A percentile compares a stretch with the other conserved stretches of the same genome.
phyloP scores from a whole-genome alignment of 2,888 invertebrate genomes.

The Cryptocheilus praepositus region DNA sequence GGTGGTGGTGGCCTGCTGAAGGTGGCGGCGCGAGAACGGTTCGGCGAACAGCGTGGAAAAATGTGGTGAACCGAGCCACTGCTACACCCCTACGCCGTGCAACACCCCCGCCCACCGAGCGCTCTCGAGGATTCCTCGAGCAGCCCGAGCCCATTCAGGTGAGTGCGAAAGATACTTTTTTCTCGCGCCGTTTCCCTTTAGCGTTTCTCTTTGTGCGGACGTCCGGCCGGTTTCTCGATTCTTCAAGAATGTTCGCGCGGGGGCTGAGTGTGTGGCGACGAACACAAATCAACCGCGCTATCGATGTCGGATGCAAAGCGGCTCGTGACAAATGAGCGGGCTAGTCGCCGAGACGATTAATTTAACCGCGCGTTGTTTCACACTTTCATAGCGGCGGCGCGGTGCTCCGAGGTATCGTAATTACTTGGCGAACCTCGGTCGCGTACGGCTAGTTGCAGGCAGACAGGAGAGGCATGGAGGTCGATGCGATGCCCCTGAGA shows the following conservation, averaged over 20 bases:
- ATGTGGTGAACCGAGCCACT: slow-evolving; percentile 33
- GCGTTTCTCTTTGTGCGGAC: background rate
- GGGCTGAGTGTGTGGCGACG: background rate
- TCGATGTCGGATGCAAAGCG: no score
- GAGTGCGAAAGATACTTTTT: slow-evolving; percentile 27
- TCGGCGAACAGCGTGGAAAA: slow-evolving; percentile 30
- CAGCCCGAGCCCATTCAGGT: slow-evolving; percentile 29
- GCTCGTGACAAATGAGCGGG: no score
- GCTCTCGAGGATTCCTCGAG: slow-evolving; percentile 33
- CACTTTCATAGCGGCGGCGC: no score
- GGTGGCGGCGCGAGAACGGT: slow-evolving; percentile 11
- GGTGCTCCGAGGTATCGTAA: no score
- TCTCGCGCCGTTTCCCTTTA: background rate
- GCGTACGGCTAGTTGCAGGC: no score
- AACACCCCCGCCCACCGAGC: slow-evolving; percentile 6
- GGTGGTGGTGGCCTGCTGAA: slow-evolving; percentile 19
- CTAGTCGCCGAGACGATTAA: no score
- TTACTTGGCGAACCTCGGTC: no score
- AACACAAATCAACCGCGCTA: no score
- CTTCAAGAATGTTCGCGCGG: background rate
- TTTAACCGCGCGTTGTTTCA: no score
- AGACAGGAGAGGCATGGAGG: no score
- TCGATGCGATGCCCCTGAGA: no score
- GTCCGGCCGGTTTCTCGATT: background rate
- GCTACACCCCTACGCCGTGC: background rate